Evolutionary conservation across 1,140 invertebrate species (phyloP).

Genomic region (Bactericera cockerelli): DNA sequence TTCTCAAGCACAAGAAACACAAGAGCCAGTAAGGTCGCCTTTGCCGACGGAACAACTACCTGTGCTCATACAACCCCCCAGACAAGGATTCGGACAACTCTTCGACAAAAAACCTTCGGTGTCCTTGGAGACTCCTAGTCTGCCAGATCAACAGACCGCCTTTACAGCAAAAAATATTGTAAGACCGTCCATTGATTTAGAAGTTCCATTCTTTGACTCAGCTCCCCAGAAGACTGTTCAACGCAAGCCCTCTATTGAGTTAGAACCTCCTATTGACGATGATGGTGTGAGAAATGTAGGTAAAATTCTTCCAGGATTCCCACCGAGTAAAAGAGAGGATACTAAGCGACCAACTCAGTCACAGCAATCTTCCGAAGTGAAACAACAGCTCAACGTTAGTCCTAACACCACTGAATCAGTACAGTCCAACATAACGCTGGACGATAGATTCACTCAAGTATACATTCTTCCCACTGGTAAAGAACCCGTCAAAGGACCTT

Average conservation of each 20-base stretch:
- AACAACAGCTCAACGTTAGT: neutral
- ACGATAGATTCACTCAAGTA: neutral
- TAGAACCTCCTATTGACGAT: neutral
- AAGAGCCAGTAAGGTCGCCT: too few species aligned
- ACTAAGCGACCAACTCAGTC: neutral
- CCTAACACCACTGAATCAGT: too few species aligned
- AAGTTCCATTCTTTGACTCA: neutral
- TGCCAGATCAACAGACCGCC: too few species aligned
- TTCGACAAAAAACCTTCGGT: too few species aligned
- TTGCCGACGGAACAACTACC: too few species aligned
- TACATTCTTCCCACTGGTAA: neutral
- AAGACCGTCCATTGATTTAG: neutral
- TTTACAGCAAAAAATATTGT: neutral
- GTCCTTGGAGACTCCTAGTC: too few species aligned
- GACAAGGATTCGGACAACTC: too few species aligned
- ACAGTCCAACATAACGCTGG: neutral
- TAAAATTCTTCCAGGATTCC: too few species aligned
- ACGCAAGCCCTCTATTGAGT: neutral
- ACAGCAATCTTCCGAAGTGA: too few species aligned
- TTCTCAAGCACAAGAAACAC: too few species aligned
- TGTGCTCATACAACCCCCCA: too few species aligned
- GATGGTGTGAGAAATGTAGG: neutral
- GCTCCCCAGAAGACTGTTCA: neutral
- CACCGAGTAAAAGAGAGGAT: neutral
- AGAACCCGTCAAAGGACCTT: neutral